phyloP scores from a whole-genome alignment of 2,888 invertebrate genomes.

The Sphaerophoria rueppellii region DNA sequence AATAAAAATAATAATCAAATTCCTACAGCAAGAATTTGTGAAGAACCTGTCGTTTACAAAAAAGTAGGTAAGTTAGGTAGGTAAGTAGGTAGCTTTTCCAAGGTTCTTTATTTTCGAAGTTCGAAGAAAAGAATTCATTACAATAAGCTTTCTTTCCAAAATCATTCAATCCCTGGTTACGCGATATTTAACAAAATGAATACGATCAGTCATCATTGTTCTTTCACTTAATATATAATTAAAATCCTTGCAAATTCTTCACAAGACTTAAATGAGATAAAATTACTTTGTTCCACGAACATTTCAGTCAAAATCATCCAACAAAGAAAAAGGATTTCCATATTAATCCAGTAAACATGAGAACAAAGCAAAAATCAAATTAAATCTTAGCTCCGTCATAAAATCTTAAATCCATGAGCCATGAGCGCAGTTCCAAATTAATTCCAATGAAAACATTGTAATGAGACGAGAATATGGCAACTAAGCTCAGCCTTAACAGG shows the following conservation, averaged over 20 bases:
- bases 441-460: not conserved
- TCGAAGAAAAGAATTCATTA: not conserved
- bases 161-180: not conserved
- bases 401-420: not conserved
- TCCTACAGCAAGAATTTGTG: too few species aligned
- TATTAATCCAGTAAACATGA: not conserved
- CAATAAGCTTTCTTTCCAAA: not conserved
- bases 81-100: too few species aligned
- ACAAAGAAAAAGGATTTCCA: not conserved
- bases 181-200: not conserved
- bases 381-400: not conserved
- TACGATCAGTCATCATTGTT: not conserved
- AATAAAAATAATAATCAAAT: too few species aligned
- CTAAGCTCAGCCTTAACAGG: not conserved
- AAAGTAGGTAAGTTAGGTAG: too few species aligned
- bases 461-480: not conserved
- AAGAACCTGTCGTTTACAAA: too few species aligned
- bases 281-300: conserved; percentile 6
- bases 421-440: not conserved
- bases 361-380: not conserved
- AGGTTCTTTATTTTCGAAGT: not conserved
- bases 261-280: not conserved
- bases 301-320: not conserved
- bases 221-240: not conserved
- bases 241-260: not conserved